Evolutionary conservation across 1,140 invertebrate species (phyloP).

Genomic region (Leptopilina clavipes): DNA sequence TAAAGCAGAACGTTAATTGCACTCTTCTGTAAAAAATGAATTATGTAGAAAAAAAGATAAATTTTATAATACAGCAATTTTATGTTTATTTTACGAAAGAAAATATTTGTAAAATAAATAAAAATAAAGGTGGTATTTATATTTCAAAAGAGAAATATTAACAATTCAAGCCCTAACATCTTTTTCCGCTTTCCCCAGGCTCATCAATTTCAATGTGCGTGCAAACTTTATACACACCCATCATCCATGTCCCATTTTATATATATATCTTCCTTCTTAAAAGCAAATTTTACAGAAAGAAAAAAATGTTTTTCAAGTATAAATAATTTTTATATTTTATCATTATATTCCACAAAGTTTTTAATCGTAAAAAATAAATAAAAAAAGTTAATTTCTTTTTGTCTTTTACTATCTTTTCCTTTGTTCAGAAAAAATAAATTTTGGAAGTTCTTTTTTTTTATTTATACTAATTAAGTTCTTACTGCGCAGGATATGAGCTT

Average conservation of each 20-base stretch:
- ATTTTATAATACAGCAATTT: too few relatives aligned
- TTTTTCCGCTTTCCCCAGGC: not conserved
- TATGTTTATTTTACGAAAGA: too few relatives aligned
- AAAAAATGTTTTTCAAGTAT: not conserved
- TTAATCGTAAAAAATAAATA: too few relatives aligned
- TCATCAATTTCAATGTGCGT: slow-evolving; percentile 9
- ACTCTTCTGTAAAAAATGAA: too few relatives aligned
- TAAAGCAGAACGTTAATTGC: too few relatives aligned
- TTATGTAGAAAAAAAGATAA: too few relatives aligned
- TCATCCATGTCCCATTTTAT: not conserved
- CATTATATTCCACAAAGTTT: too few relatives aligned
- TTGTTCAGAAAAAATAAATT: not conserved
- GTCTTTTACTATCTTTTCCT: too few relatives aligned
- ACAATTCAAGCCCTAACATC: not conserved
- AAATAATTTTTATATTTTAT: too few relatives aligned
- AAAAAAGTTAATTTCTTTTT: too few relatives aligned
- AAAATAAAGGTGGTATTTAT: not conserved
- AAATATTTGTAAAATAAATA: not conserved
- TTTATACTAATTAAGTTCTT: not conserved
- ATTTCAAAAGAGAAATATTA: slow-evolving; percentile 11
- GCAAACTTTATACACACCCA: not conserved
- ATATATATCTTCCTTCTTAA: not conserved
- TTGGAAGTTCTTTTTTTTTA: not conserved
- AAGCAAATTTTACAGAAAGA: not conserved
- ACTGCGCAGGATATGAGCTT: slow-evolving; percentile 7